Evolutionary conservation across 2,113 vertebrate species (phyloP), one percentile per base, ranked within the genome.

Genomic region (Istiophorus platypterus): DNA sequence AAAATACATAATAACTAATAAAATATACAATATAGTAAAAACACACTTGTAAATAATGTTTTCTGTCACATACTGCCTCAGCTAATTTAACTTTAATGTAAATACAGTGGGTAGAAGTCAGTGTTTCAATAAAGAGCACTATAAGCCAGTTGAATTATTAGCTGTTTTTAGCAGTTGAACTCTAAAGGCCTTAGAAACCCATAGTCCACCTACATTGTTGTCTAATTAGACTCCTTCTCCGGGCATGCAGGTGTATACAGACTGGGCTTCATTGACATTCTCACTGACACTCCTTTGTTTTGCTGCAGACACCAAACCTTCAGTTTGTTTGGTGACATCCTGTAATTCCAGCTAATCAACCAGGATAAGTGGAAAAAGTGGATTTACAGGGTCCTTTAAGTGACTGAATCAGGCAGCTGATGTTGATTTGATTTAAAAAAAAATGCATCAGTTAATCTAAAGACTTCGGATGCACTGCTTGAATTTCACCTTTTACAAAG

Each of bases 351-450:
- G 15, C 64, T 34, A 11, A 57, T 66, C 24, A 34, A 27, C 24
- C 63, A 31, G 51, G 24, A 18, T 20, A 47, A 65, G 14, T 42
- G 73, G 31, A 62, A 62, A 51, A 24, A 31, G 47, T 29, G 31
- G 45, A 41, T 54, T 39, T 15, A 49, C 31, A 34, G 37, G 9
- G 22, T 8, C 41, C 59, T 58, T 65, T 29, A 80, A 42, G 54
- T 61, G 71, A 61, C 10, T 13, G 11, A 47, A 20, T 64, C 37
- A 15, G 31, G 41, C 76, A 58, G 72, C 47, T 57, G 47, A 45
- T 75, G 49, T 51, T 56, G 41, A 51, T 26, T 26, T 51, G 69
- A 54, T 63, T 41, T 67, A 41, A 37, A 3, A 41, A 37, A 3
- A 9, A 22, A 51, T 65, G 31, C 18, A 56, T 24, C 34, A 42